Conservation (phyloP, 2,113 vertebrate genomes). For the Hiodon alosoides region DNA sequence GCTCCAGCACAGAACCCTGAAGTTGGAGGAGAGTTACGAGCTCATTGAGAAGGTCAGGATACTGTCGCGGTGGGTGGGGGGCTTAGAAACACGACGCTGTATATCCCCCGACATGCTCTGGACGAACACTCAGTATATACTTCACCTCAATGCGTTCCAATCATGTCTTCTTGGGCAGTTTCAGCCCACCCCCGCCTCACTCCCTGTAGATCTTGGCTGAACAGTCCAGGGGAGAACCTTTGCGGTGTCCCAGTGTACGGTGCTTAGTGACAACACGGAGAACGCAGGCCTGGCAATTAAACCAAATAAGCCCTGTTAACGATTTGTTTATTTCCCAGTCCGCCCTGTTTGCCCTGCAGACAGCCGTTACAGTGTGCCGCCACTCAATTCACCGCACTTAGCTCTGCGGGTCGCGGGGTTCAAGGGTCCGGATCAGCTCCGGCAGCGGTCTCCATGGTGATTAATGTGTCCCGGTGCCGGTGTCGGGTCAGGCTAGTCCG, state of each 20-base stretch:
- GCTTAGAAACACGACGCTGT: too few relatives aligned
- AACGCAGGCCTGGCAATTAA: too few relatives aligned
- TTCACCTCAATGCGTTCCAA: too few relatives aligned
- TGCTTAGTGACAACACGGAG: too few relatives aligned
- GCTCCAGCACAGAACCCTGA: slow-evolving; percentile 86
- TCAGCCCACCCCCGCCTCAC: too few relatives aligned
- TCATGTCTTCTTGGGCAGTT: too few relatives aligned
- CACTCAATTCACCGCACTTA: neutral
- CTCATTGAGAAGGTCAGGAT: slow-evolving; percentile 86
- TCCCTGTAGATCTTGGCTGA: too few relatives aligned
- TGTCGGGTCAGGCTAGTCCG: neutral
- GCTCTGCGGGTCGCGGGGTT: slow-evolving; percentile 19
- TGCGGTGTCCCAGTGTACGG: too few relatives aligned
- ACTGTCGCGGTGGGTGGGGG: too few relatives aligned
- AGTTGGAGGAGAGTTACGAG: slow-evolving; percentile 93
- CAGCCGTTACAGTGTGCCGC: neutral
- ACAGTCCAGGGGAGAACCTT: too few relatives aligned
- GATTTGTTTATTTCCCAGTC: slow-evolving; percentile 16
- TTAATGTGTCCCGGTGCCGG: slow-evolving; percentile 16
- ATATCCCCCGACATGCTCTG: too few relatives aligned
- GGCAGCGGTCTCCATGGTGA: slow-evolving; percentile 17
- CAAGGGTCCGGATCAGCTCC: slow-evolving; percentile 12
- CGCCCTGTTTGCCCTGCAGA: neutral
- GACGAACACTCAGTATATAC: too few relatives aligned
- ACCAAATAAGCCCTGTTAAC: slow-evolving; percentile 1